Evolutionary conservation across 2,888 invertebrate genomes (phyloP).

Genomic region (Limenitis camilla): DNA sequence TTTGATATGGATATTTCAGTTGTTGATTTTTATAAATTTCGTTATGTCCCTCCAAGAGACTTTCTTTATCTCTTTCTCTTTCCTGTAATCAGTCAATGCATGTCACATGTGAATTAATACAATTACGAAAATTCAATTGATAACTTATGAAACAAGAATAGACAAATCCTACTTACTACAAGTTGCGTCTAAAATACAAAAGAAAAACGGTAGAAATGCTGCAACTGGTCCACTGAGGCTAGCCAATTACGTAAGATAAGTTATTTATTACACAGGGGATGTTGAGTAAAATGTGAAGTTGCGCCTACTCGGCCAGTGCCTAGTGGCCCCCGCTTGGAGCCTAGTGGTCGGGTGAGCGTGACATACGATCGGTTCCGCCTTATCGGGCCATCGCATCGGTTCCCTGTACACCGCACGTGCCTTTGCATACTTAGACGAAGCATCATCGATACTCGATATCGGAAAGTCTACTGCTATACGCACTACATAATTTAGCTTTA

Average conservation of each 20-base stretch:
- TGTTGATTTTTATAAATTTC: too few relatives aligned
- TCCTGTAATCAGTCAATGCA: too few relatives aligned
- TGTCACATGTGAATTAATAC: too few relatives aligned
- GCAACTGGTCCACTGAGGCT: not conserved
- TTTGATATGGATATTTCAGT: too few relatives aligned
- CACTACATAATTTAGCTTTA: slow-evolving; percentile 29
- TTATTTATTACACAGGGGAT: slow-evolving; percentile 58
- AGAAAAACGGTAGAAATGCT: not conserved
- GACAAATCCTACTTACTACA: too few relatives aligned
- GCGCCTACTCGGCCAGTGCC: slow-evolving; percentile 29
- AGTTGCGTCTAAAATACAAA: not conserved
- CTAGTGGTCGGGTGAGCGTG: slow-evolving; percentile 46
- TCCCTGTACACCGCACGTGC: slow-evolving; percentile 54
- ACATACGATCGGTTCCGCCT: slow-evolving; percentile 54
- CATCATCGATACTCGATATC: slow-evolving; percentile 47
- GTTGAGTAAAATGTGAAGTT: slow-evolving; percentile 48
- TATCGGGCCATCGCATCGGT: slow-evolving; percentile 58
- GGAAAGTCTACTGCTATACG: slow-evolving; percentile 46
- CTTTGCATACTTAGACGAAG: slow-evolving; percentile 50
- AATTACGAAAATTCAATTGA: too few relatives aligned
- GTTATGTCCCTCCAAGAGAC: too few relatives aligned
- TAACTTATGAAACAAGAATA: too few relatives aligned
- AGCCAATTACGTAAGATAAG: slow-evolving; percentile 53
- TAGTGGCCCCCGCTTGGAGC: too few relatives aligned
- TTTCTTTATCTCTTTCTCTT: too few relatives aligned